Base-by-base conservation (phyloP, 2,888 invertebrate species). In the Asteroscopus sphinx region DNA sequence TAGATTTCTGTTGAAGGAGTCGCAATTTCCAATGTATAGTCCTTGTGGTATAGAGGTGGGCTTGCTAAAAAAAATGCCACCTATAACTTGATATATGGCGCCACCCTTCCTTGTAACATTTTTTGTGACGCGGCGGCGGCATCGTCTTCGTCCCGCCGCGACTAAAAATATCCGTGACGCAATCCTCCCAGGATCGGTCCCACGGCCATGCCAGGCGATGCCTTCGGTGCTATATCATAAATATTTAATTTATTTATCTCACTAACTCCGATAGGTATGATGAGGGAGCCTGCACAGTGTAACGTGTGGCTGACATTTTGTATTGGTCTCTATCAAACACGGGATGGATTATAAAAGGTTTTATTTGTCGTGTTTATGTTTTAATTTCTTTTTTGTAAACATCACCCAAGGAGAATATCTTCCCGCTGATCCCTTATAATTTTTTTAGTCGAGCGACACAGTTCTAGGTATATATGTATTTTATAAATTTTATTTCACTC, bases 91-190 rank as follows among this genome's bases (percentile, higher is more conserved):
- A 85, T 77, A 73, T 82, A 82, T 82, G 91, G 92, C 91, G 92
- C 92, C 92, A 90, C 87, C 90, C 88, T 87, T 86, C 77, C 60
- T 77, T 83, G 80, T 79, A 84, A 81, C 72, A 67, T 90, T 93
- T 92, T 91, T 92, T 93, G 87, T 71, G 86, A 76, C 87, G 82
- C 87, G 87, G 86, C 91, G 85, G 81, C 86, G n/a, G n/a, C n/a
- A n/a, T n/a, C n/a, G n/a, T n/a, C n/a, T n/a, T 85, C 79, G 83
- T 81, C 86, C 85, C 79, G 83, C 72, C 73, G 73, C 64, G 60
- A 78, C 92, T 92, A 92, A 90, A 93, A 92, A 93, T 93, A 93
- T 79, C 87, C 82, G 79, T 93, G 93, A 93, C 90, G 92, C 83
- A 88, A 89, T 67, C 59, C 57, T 60, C 55, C 69, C 78, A 79